These are phyloP conservation scores for Palythoa caribaeorum DNA, from an alignment of 92 coral and sea anemone genomes.

Conservation along the genomic window DNA sequence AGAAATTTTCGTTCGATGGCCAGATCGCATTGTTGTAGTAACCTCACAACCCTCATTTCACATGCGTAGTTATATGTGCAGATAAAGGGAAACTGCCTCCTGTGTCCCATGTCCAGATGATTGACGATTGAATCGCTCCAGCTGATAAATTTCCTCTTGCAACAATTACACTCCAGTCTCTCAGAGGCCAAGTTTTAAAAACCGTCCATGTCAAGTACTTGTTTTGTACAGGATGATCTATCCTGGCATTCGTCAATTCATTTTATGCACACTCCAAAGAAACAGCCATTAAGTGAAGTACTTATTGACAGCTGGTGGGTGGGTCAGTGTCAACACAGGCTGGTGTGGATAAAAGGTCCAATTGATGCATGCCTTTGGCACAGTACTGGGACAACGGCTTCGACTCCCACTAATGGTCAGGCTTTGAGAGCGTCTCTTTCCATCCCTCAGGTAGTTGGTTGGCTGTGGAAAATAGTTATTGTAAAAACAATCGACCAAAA, in stretches of 20 bases:
- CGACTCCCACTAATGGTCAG: background rate
- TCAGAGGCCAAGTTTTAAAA: slow-evolving; percentile 43
- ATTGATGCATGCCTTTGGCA: background rate
- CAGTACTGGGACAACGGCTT: background rate
- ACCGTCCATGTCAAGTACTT: slow-evolving; percentile 41
- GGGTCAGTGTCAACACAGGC: slow-evolving; percentile 37
- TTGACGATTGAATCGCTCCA: slow-evolving; percentile 45
- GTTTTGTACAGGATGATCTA: slow-evolving; percentile 22
- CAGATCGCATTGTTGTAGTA: slow-evolving; percentile 18
- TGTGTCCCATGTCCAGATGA: slow-evolving; percentile 43
- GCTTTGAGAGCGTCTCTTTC: background rate
- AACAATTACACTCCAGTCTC: slow-evolving; percentile 24
- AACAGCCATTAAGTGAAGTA: slow-evolving; percentile 57
- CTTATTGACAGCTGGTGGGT: slow-evolving; percentile 48
- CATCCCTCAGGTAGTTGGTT: background rate
- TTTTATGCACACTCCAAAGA: slow-evolving; percentile 47
- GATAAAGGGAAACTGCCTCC: slow-evolving; percentile 39
- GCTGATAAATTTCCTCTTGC: slow-evolving; percentile 34
- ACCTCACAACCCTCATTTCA: slow-evolving; percentile 41
- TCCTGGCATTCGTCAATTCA: slow-evolving; percentile 44
- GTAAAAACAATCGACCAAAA: too few species aligned
- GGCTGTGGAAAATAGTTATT: background rate
- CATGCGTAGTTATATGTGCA: slow-evolving; percentile 44
- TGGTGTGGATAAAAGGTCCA: background rate
- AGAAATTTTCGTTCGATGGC: slow-evolving; percentile 18